Conservation (phyloP, 1,140 invertebrate genomes). For the Rhyzopertha dominica region DNA sequence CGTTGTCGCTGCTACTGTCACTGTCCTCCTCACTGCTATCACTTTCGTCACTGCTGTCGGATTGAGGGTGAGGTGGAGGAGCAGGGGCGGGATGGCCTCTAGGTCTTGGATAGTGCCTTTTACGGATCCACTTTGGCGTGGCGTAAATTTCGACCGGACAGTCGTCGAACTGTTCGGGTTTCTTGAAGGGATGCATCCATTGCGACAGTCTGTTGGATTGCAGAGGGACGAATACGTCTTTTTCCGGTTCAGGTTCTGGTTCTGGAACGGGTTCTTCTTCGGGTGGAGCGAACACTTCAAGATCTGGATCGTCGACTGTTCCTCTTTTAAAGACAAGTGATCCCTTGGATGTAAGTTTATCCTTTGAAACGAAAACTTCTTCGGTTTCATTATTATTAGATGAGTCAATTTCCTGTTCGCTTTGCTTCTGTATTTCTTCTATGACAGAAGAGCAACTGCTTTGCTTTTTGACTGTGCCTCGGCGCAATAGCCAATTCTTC, state of each 20-base stretch:
- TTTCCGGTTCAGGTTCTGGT: slow-evolving; percentile 24
- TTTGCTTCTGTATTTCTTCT: too few relatives aligned
- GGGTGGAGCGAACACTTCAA: slow-evolving; percentile 35
- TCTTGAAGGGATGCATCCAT: slow-evolving; percentile 40
- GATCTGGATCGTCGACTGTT: slow-evolving; percentile 39
- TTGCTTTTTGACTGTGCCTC: too few relatives aligned
- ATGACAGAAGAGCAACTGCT: too few relatives aligned
- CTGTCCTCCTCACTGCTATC: slow-evolving; percentile 19
- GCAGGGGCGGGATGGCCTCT: slow-evolving; percentile 11
- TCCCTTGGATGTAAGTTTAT: too few relatives aligned
- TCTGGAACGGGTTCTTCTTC: slow-evolving; percentile 28
- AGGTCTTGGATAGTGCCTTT: slow-evolving; percentile 36
- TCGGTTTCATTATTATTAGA: too few relatives aligned
- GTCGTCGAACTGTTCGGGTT: slow-evolving; percentile 40
- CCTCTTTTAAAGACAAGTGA: too few relatives aligned
- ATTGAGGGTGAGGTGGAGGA: slow-evolving; percentile 9
- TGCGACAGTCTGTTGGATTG: slow-evolving; percentile 41
- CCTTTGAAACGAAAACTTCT: too few relatives aligned
- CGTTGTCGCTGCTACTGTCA: slow-evolving; percentile 25
- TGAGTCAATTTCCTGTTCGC: too few relatives aligned
- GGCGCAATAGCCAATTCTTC: too few relatives aligned
- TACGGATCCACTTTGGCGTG: slow-evolving; percentile 37
- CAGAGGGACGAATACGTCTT: slow-evolving; percentile 37
- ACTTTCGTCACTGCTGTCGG: slow-evolving; percentile 12
- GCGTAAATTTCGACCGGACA: slow-evolving; percentile 41